Evolutionary conservation across 2,797 vertebrate species (phyloP), one percentile per base, ranked within the genome.

Genomic region (Eulemur mongoz): DNA sequence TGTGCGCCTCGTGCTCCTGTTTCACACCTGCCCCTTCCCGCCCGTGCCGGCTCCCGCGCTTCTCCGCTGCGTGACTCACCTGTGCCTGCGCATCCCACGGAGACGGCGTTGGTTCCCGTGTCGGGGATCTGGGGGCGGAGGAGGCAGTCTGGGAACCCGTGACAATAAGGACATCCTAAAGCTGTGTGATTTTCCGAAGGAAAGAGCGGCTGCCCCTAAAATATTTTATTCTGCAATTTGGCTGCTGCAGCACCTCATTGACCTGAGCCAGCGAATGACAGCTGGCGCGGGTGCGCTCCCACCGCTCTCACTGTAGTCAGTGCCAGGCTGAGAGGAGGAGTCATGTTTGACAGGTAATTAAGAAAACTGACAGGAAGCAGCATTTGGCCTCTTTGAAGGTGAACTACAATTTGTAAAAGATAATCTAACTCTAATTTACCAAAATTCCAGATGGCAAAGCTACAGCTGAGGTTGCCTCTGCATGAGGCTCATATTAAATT

Each of bases 321-420:
- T 72, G 95, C 84, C 84, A 63, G 48, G 57, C 61, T 54, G 40
- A 92, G 45, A 43, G 27, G 20, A 95, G 94, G 65, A 94, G 75
- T 85, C 73, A 92, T 50, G 70, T 13, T 35, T 92, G 92, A 94
- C 61, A 78, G 65, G 61, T 94, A 95, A 97, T 97, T 97, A 94
- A 89, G 54, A 93, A 97, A 96, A 35, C 72, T 14, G 80, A 95
- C 88, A 69, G 70, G 40, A 82, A 97, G 90, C 63, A 50, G 32
- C 78, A 93, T 54, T 78, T 80, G 50, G 50, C 57, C 57, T 94
- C 63, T 95, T 67, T 85, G 72, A 96, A 94, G 78, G 92, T 81
- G 40, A 94, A 82, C 59, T 70, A 84, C 45, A 73, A 52, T 85
- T 95, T 92, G 54, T 95, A 92, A 96, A 92, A 94, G 23, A 94